Evolutionary conservation across 2,113 vertebrate genomes (phyloP).

Genomic region (Ageneiosus marmoratus): DNA sequence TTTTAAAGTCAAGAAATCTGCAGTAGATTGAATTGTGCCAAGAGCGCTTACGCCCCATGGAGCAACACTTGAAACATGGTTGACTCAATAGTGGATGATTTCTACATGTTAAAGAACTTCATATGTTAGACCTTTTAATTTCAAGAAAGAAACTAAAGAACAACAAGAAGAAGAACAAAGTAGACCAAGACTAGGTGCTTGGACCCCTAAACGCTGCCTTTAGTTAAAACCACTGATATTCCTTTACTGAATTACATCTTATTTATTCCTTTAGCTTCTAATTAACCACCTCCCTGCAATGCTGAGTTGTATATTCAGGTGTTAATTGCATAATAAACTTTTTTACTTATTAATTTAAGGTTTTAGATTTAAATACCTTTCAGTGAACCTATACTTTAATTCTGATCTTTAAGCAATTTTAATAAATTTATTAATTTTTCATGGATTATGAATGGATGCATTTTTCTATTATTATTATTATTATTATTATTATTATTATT

Average conservation of each 20-base stretch:
- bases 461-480: neutral
- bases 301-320: neutral
- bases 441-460: neutral
- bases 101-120: neutral
- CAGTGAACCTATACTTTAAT: neutral
- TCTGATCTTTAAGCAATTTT: too few relatives aligned
- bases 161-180: too few relatives aligned
- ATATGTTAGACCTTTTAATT: neutral
- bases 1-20: neutral
- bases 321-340: neutral
- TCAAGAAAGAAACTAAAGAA: too few relatives aligned
- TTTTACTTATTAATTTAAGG: too few relatives aligned
- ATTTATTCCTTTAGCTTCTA: neutral
- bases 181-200: too few relatives aligned
- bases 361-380: neutral
- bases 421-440: neutral
- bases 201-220: neutral
- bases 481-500: neutral
- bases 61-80: neutral
- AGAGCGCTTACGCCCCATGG: neutral
- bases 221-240: neutral
- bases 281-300: neutral
- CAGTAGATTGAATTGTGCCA: neutral
- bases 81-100: neutral
- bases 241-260: too few relatives aligned